Base-by-base conservation (phyloP, 2,113 vertebrate genomes). In the Scolopax mira region DNA sequence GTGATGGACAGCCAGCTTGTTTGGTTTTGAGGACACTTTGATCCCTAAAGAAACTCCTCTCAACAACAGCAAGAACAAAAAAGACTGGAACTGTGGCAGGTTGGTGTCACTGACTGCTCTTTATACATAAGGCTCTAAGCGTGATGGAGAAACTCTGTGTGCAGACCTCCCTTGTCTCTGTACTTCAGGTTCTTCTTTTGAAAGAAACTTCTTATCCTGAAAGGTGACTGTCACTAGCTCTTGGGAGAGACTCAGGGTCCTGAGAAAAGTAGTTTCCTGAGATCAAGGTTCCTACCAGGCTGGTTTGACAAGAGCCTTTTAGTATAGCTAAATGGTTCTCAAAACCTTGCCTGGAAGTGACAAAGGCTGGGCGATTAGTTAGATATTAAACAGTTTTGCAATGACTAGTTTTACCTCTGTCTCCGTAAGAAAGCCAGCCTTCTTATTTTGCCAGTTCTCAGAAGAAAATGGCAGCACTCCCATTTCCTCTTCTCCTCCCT, bases 361-460 rank as follows among this genome's bases (percentile, higher is more conserved):
- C 7, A 15, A 60, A 75, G 64, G 55, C 90, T 80, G 60, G 64
- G 31, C 31, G 42, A 83, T 91, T 66, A 82, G 67, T 91, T 82
- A 91, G 83, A 85, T 96, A 94, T 90, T 94, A 96, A 94, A 95
- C 94, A 96, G 96, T 96, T 96, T 94, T 96, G 90, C 90, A 88
- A 24, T 94, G 88, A 96, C 94, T 83, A 79, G 90, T 96, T 97
- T 93, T 64, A 95, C 88, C 64, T 96, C 95, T 79, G 48, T 42
- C 93, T 96, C 94, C 18, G 24, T 97, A 92, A 96, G 96, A 97
- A 97, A 96, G 85, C 87, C 96, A 95, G 69, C 86, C 82, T 90
- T 70, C 87, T 91, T 93, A 90, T 91, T 96, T 93, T 93, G 92
- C 88, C 96, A 92, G 94, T 95, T 97, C 91, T 96, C 73, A 30